Base-by-base conservation (phyloP, 2,888 invertebrate species). In the Mesorhabditis spiculigera region DNA sequence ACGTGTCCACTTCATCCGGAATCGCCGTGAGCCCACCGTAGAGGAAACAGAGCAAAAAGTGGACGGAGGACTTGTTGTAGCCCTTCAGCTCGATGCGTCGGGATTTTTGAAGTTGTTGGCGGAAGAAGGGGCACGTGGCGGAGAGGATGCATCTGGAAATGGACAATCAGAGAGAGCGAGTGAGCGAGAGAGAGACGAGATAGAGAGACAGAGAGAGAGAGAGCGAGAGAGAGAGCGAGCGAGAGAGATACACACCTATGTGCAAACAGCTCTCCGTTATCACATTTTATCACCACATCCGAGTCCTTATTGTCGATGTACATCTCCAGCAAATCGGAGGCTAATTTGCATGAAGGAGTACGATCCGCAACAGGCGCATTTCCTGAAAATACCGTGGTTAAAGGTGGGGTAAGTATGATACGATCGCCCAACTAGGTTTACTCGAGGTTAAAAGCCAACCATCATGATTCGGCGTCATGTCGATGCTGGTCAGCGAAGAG, bases 21-120 rank as follows among this genome's bases (percentile, higher is more conserved):
- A 95, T 92, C 80, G 92, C 91, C 58, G 93, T 92, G 44, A 93
- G 91, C 4, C 95, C 95, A 72, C 95, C 94, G 86, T 96, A 96
- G 77, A 96, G 93, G 86, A 95, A 95, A 81, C 93, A 92, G 72
- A 96, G 87, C 0, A 93, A 92, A 88, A 95, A 95, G 87, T 94
- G 92, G 4, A 94, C 93, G 1, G 92, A 91, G 75, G 91, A 91
- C 84, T 91, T 93, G 0, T 93, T 91, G 87, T 92, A 93, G 69
- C 78, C 78, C 58, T 74, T 77, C 73, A 81, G 67, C 66, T 81
- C 79, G 16, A 81, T 68, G 42, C 71, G 61, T 16, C 74, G 75
- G n/a, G 77, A 75, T 45, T 72, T 78, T 63, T 73, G 71, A 6
- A 81, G 71, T 58, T 77, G 77, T 62, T 79, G 93, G 6, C 93